phyloP scores from a whole-genome alignment of 2,113 vertebrate genomes.

The Piprites chloris region DNA sequence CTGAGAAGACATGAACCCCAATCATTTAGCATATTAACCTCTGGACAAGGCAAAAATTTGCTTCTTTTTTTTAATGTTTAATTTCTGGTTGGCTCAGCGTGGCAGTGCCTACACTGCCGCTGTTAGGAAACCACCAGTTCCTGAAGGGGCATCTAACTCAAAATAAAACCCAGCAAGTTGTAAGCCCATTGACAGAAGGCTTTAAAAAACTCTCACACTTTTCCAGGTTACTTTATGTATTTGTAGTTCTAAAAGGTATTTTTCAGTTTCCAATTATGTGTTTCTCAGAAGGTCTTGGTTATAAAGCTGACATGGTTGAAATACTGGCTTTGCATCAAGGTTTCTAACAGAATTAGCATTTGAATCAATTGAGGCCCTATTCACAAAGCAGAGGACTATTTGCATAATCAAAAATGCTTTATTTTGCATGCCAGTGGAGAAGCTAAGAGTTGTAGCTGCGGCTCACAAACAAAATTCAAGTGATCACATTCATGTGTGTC shows the following conservation, averaged over 20 bases:
- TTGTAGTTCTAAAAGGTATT: conserved; percentile 25
- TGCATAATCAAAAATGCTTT: conserved; percentile 30
- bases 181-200: background rate
- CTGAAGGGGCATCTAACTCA: background rate
- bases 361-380: conserved; percentile 47
- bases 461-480: background rate
- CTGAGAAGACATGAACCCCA: background rate
- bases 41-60: background rate
- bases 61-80: background rate
- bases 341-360: conserved; percentile 59
- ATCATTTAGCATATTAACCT: background rate
- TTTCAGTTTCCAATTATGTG: conserved; percentile 38
- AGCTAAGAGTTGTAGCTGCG: background rate
- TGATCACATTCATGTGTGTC: background rate
- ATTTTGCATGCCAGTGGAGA: background rate
- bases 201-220: background rate
- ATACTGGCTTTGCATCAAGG: conserved; percentile 57
- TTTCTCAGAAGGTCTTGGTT: conserved; percentile 53
- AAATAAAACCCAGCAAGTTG: background rate
- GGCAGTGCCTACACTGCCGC: background rate
- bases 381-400: conserved; percentile 27
- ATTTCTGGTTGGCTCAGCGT: background rate
- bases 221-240: conserved; percentile 25
- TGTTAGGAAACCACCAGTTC: background rate
- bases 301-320: conserved; percentile 12